A percentile compares a stretch with the other conserved stretches of the same genome.
Conservation (phyloP, 2,888 invertebrate genomes). For the Tipula unca region DNA sequence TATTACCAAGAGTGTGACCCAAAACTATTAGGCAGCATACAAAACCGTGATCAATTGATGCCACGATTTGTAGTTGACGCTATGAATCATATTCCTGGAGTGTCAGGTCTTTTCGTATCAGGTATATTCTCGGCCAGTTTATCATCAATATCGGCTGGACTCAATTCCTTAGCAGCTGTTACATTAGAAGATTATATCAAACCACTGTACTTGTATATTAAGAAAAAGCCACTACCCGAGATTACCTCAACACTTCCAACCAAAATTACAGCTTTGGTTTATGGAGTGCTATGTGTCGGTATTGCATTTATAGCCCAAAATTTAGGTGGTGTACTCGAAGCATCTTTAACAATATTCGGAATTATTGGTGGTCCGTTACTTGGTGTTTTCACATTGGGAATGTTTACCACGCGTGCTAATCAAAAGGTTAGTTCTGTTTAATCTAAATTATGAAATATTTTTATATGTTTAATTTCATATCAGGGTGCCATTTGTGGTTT, state of each 20-base stretch:
- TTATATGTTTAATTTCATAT: slow-evolving; percentile 27
- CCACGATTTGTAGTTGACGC: slow-evolving; percentile 69
- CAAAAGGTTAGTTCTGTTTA: slow-evolving; percentile 46
- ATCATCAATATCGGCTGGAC: slow-evolving; percentile 84
- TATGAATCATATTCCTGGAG: slow-evolving; percentile 63
- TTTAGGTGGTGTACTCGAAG: slow-evolving; percentile 80
- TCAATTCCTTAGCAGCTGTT: slow-evolving; percentile 85
- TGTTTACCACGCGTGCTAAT: slow-evolving; percentile 66
- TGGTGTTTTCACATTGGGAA: slow-evolving; percentile 76
- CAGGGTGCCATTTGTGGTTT: slow-evolving; percentile 64
- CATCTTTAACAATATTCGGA: slow-evolving; percentile 76
- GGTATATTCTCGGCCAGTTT: slow-evolving; percentile 87
- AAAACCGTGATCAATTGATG: slow-evolving; percentile 67
- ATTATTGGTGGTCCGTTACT: slow-evolving; percentile 82
- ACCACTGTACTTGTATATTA: slow-evolving; percentile 39
- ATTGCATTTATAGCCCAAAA: slow-evolving; percentile 72
- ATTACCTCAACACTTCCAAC: slow-evolving; percentile 46
- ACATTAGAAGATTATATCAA: slow-evolving; percentile 80
- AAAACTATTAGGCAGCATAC: slow-evolving; percentile 50
- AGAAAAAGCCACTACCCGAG: slow-evolving; percentile 38
- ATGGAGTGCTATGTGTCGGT: slow-evolving; percentile 67
- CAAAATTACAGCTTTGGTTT: slow-evolving; percentile 60
- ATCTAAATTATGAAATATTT: neutral
- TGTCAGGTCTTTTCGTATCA: slow-evolving; percentile 84
- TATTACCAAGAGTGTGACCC: slow-evolving; percentile 81